These are phyloP conservation scores for Cylas formicarius DNA, from an alignment of 1,140 invertebrate species.

Conservation along the genomic window DNA sequence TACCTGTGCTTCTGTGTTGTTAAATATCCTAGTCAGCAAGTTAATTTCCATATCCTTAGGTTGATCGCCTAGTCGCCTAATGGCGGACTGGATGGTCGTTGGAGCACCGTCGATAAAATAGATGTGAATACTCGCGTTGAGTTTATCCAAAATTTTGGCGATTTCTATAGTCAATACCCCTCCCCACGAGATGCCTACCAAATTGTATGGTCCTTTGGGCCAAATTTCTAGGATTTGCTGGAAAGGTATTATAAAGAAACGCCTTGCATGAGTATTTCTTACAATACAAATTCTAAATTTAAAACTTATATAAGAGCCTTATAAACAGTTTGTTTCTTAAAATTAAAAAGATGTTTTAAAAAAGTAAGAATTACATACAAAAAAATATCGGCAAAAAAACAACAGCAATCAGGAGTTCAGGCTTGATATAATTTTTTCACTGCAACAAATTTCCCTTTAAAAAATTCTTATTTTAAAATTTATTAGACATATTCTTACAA, in stretches of 20 bases:
- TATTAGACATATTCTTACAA: no score
- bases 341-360: no score
- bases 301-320: no score
- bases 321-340: no score
- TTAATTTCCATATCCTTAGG: slow-evolving; percentile 26
- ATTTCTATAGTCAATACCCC: slow-evolving; percentile 39
- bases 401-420: no score
- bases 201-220: slow-evolving; percentile 36
- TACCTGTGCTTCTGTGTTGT: slow-evolving; percentile 33
- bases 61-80: slow-evolving; percentile 32
- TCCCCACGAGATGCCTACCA: slow-evolving; percentile 39
- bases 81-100: slow-evolving; percentile 31
- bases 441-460: no score
- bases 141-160: slow-evolving; percentile 32
- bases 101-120: slow-evolving; percentile 39
- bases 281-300: no score
- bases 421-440: no score
- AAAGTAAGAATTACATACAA: no score
- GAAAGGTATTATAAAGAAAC: slow-evolving; percentile 8
- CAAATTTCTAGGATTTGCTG: slow-evolving; percentile 36
- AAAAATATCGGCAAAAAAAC: no score
- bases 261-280: no score
- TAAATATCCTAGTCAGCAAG: slow-evolving; percentile 31
- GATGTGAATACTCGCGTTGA: slow-evolving; percentile 32
- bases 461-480: no score